Percentiles rank a stretch among this genome's conserved stretches.
These are phyloP conservation scores for Bilobella aurantiaca DNA, from an alignment of 1,140 invertebrate genomes.

Conservation along the genomic window DNA sequence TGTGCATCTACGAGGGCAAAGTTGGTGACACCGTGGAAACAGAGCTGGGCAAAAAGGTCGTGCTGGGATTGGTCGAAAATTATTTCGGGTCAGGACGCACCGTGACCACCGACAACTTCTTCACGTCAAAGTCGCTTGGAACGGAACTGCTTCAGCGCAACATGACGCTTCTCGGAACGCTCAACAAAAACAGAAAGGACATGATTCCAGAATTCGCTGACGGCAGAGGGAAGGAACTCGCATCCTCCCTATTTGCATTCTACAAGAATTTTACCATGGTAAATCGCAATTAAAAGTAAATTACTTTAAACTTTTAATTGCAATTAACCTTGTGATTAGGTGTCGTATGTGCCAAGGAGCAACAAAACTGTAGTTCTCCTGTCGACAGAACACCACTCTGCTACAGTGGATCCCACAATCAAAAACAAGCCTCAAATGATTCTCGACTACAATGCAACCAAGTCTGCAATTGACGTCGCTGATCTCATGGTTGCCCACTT, in stretches of 20 bases:
- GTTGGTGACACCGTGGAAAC: not conserved
- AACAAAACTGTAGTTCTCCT: constrained; percentile 1
- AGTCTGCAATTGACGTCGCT: constrained; percentile 1
- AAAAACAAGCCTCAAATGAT: constrained; percentile 11
- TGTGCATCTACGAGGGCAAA: not conserved
- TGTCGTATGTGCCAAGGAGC: not conserved
- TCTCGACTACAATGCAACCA: constrained; percentile 7
- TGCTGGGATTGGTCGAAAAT: not conserved
- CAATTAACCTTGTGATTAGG: not conserved
- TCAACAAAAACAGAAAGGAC: not conserved
- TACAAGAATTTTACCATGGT: not conserved
- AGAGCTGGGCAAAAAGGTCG: not conserved
- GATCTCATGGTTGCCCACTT: constrained; percentile 6
- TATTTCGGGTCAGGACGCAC: not conserved
- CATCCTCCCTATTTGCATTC: not conserved
- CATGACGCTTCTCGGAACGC: not conserved
- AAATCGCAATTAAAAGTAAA: not conserved
- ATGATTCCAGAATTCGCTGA: not conserved
- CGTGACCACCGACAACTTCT: constrained; percentile 4
- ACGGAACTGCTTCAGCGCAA: not conserved
- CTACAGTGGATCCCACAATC: not conserved
- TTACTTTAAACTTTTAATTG: too few relatives aligned
- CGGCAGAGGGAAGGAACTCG: not conserved
- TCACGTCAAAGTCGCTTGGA: not conserved
- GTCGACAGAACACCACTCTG: not conserved